A percentile compares a stretch with the other conserved stretches of the same genome.
These are phyloP conservation scores for Brachypteracias leptosomus DNA, from an alignment of 2,113 vertebrate species.

Conservation along the genomic window DNA sequence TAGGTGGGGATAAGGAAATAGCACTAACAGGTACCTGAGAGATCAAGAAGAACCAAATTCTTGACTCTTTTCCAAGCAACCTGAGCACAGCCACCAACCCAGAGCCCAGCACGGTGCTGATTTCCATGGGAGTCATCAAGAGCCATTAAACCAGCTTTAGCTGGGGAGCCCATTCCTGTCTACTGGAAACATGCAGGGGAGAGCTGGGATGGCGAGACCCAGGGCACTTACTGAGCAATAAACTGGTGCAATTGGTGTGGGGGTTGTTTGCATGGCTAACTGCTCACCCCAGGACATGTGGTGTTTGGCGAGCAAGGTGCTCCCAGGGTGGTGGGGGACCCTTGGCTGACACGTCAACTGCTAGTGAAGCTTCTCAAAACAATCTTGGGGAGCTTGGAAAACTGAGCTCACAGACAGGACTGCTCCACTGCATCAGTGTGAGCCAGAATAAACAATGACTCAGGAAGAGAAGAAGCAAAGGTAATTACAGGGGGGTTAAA, in stretches of 20 bases:
- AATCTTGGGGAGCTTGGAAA: not conserved
- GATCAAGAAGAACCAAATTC: not conserved
- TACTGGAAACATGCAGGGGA: not conserved
- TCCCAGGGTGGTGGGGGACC: conserved; percentile 27
- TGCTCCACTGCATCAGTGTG: not conserved
- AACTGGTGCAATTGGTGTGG: not conserved
- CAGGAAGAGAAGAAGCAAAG: not conserved
- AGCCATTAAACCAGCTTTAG: not conserved
- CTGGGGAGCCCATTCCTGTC: not conserved
- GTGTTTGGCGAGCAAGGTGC: not conserved
- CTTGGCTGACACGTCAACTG: conserved; percentile 23
- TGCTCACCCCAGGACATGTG: not conserved
- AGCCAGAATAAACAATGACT: conserved; percentile 25
- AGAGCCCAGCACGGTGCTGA: fast-evolving
- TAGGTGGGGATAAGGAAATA: not conserved
- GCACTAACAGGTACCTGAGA: not conserved
- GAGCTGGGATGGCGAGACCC: not conserved
- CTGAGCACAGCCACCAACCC: not conserved
- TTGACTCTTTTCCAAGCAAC: not conserved
- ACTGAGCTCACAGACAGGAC: not conserved
- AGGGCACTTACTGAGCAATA: not conserved
- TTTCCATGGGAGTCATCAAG: not conserved
- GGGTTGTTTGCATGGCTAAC: not conserved
- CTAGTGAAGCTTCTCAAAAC: conserved; percentile 8
- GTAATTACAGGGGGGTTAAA: not conserved